Base-by-base conservation (phyloP, 2,113 vertebrate genomes). In the Acinonyx jubatus region DNA sequence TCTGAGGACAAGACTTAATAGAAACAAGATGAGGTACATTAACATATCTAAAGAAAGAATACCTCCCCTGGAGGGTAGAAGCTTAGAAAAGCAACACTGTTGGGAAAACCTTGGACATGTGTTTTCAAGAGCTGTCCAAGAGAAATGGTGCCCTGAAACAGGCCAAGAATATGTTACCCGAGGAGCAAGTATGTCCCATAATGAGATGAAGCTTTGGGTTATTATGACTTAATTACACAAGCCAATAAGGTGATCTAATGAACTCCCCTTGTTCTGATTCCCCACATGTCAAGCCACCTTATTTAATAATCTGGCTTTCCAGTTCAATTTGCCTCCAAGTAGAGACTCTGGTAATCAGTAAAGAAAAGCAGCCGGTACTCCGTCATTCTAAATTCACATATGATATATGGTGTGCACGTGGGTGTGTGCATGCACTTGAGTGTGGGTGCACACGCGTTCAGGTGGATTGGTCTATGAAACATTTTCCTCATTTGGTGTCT, bases 1-100 rank as follows among this genome's bases (percentile, higher is more conserved):
- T 69, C 48, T 91, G 66, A 95, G 74, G 63, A 96, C 63, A 90
- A 92, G 81, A 94, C 61, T 79, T 92, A 97, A 96, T 57, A 79
- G 69, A 93, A 97, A 95, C 69, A 92, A 93, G 57, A 88, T 89
- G 92, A 81, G 78, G 50, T 18, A 65, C 33, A 96, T 92, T 92
- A 83, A 90, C 68, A 83, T 82, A 79, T 71, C 88, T 96, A 82
- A 76, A 78, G 73, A 92, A 63, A 89, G 48, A 89, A 29, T 81
- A 63, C 12, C 87, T 36, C 74, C 48, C 36, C 80, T 96, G 12
- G 73, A 92, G 45, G 29, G 5, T 36, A 21, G 84, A 92, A 97
- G 38, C 71, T 83, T 71, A 96, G 45, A 83, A 74, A 94, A 71
- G 31, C 2, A 89, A 61, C 9, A 82, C 31, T 65, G 19, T 29